phyloP scores from a whole-genome alignment of 2,888 invertebrate genomes.

The Morpho helenor region DNA sequence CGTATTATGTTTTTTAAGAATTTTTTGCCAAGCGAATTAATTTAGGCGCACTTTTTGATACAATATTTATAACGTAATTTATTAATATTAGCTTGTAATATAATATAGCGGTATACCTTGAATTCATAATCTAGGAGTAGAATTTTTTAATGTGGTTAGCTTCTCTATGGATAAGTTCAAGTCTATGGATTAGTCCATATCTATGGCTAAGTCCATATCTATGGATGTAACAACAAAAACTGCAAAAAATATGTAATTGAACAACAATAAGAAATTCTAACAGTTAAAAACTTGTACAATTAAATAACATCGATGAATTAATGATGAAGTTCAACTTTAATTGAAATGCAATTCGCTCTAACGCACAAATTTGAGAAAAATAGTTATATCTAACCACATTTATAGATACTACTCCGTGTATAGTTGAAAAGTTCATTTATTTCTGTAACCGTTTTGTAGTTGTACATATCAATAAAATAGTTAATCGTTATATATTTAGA shows the following conservation, averaged over 20 bases:
- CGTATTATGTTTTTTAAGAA: slow-evolving; percentile 52
- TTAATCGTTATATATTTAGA: background rate
- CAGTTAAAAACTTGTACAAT: background rate
- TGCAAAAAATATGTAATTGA: too few species aligned
- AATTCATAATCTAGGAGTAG: slow-evolving; percentile 2
- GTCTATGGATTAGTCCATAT: too few species aligned
- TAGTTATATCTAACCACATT: background rate
- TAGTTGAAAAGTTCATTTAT: background rate
- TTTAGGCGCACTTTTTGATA: slow-evolving; percentile 48
- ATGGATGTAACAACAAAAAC: too few species aligned
- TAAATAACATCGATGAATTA: background rate
- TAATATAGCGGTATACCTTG: slow-evolving; percentile 5
- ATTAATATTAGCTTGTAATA: slow-evolving; percentile 18
- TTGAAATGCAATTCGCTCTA: background rate
- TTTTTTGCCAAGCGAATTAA: slow-evolving; percentile 49
- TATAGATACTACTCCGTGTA: background rate
- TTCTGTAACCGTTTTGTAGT: slow-evolving; percentile 3
- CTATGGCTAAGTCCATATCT: too few species aligned
- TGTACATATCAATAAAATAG: slow-evolving; percentile 11
- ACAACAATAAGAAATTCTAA: background rate
- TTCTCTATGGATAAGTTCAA: too few species aligned
- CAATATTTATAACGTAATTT: slow-evolving; percentile 41
- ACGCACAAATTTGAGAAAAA: background rate
- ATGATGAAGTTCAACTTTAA: background rate
- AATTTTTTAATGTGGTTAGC: background rate